Percentiles rank a stretch among this genome's conserved stretches.
These are phyloP conservation scores for Glossosoma conforme DNA, from an alignment of 1,140 invertebrate genomes.

Conservation along the genomic window DNA sequence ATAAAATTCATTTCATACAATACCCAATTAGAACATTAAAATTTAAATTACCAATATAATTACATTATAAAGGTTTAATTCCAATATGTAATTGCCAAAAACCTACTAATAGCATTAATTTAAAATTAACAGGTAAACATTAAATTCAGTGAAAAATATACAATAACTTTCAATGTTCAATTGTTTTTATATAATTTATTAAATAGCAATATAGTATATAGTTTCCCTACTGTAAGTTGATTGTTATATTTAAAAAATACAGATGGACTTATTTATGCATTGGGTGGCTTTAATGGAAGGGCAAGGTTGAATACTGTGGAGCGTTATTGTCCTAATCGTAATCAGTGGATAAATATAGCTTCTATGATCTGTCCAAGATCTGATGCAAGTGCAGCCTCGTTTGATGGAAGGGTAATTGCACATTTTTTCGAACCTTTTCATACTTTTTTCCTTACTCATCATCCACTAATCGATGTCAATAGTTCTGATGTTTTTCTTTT, in stretches of 20 bases:
- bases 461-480: not conserved
- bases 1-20: too few relatives aligned
- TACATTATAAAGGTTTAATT: too few relatives aligned
- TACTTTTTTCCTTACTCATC: not conserved
- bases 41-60: too few relatives aligned
- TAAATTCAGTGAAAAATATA: not conserved
- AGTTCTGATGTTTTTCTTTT: not conserved
- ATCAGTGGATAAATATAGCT: slow-evolving; percentile 79
- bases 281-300: slow-evolving; percentile 84
- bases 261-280: slow-evolving; percentile 73
- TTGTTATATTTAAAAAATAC: slow-evolving; percentile 26
- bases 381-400: slow-evolving; percentile 67
- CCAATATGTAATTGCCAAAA: not conserved
- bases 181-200: not conserved
- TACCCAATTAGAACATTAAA: too few relatives aligned
- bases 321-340: slow-evolving; percentile 62
- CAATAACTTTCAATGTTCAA: not conserved
- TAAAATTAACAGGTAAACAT: not conserved
- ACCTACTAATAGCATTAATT: not conserved
- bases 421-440: not conserved
- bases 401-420: slow-evolving; percentile 52
- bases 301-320: slow-evolving; percentile 70
- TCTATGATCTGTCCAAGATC: slow-evolving; percentile 76
- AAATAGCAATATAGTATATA: not conserved
- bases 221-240: not conserved